These are phyloP conservation scores for Glyphotaelius pellucidus DNA, from an alignment of 2,888 invertebrate species.

Conservation along the genomic window DNA sequence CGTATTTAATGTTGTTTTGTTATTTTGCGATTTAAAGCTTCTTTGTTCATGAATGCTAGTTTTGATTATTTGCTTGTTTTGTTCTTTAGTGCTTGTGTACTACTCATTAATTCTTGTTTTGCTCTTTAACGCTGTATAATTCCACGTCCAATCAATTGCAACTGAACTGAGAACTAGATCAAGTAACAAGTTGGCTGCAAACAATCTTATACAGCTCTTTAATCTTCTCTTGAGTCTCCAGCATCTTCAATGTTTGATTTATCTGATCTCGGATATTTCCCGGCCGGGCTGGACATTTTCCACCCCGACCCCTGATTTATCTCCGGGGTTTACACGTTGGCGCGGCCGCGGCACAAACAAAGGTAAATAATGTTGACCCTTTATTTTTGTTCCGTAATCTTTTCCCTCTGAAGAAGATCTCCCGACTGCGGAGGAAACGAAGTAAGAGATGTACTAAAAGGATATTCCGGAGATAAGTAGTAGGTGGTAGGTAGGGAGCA, in stretches of 20 bases:
- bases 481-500: not conserved
- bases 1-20: too few relatives aligned
- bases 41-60: too few relatives aligned
- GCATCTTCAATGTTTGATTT: constrained; percentile 29
- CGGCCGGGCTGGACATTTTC: constrained; percentile 13
- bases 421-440: not conserved
- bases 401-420: constrained; percentile 23
- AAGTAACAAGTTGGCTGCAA: not conserved
- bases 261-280: constrained; percentile 34
- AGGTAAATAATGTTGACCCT: constrained; percentile 26
- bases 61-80: too few relatives aligned
- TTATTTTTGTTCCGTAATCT: constrained; percentile 28
- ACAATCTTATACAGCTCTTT: not conserved
- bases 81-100: too few relatives aligned
- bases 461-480: constrained; percentile 8
- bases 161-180: not conserved
- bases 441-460: constrained; percentile 10
- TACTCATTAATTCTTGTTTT: too few relatives aligned
- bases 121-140: too few relatives aligned
- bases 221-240: constrained; percentile 2
- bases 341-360: constrained; percentile 39
- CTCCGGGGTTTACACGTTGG: constrained; percentile 30
- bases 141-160: too few relatives aligned
- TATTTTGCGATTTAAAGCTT: too few relatives aligned
- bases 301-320: constrained; percentile 32